A percentile compares a stretch with the other conserved stretches of the same genome.
Evolutionary conservation across 2,888 invertebrate genomes (phyloP).

Genomic region (Chloroclysta siterata): DNA sequence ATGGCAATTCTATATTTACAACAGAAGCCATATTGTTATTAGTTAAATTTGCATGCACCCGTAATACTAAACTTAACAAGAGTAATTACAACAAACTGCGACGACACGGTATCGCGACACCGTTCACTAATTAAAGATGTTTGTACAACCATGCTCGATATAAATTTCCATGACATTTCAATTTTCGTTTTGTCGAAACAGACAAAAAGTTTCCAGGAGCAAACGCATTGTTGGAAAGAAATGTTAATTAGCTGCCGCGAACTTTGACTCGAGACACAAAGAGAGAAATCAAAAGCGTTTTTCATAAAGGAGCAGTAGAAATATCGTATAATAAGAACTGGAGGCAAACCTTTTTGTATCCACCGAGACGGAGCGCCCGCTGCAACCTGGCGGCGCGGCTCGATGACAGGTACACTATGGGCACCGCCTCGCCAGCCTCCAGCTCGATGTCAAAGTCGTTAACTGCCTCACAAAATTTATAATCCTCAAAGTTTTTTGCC

Average conservation of each 20-base stretch:
- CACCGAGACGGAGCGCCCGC: constrained; percentile 83
- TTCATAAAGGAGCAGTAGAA: constrained; percentile 45
- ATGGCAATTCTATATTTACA: too few relatives aligned
- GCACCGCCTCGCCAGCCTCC: constrained; percentile 71
- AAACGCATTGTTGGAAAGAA: constrained; percentile 47
- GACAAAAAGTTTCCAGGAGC: constrained; percentile 45
- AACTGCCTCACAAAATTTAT: constrained; percentile 77
- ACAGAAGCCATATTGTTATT: neutral
- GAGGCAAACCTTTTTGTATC: constrained; percentile 82
- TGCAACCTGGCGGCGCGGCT: constrained; percentile 81
- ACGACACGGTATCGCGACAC: constrained; percentile 35
- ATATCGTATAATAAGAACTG: neutral
- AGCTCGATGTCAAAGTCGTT: constrained; percentile 79
- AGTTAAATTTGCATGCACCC: constrained; percentile 18
- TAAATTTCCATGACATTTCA: constrained; percentile 51
- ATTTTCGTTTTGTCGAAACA: constrained; percentile 48
- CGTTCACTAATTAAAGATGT: constrained; percentile 50
- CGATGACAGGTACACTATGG: constrained; percentile 80
- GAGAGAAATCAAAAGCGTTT: constrained; percentile 43
- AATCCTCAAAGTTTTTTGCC: constrained; percentile 72
- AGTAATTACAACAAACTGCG: constrained; percentile 46
- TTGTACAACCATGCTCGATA: constrained; percentile 37
- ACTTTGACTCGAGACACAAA: constrained; percentile 48
- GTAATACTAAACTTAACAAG: constrained; percentile 38
- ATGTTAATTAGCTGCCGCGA: constrained; percentile 56